Base-by-base conservation (phyloP, 2,888 invertebrate genomes). In the Alcis repandata region DNA sequence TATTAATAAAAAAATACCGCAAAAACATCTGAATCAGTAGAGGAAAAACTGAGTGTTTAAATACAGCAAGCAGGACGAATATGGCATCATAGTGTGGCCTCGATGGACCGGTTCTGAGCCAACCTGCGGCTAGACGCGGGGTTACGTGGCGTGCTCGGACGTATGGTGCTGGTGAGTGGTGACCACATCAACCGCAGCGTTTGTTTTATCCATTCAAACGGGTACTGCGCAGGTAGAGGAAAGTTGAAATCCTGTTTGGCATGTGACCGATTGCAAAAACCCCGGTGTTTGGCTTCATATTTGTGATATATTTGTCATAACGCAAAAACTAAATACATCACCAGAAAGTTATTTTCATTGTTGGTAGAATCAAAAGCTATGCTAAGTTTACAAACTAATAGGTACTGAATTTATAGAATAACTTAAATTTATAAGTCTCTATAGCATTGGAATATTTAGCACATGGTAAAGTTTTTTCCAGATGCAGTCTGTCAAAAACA, bases 21-120 rank as follows among this genome's bases (percentile, higher is more conserved):
- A 49, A 59, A 56, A 63, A 63, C 57, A 52, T 51, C 40, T 67
- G 67, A 63, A 59, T 57, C 60, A 63, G 59, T 20, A 40, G 36
- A 68, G 63, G 67, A 61, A 63, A 66, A 68, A 56, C 57, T n/a
- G 43, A 52, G n/a, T 38, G 33, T 45, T 46, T 63, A 58, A 48
- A 68, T 54, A 60, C 36, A 49, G 45, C 33, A 27, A 27, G 36
- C 19, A 38, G 45, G 13, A 45, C 48, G 36, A 46, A 9, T 54
- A 56, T 58, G 51, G 63, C 59, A 57, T 46, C 49, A 46, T 46
- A 32, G 33, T 45, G 57, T 52, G 65, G 36, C 57, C 56, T 41
- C 60, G 33, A 19, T 0, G 52, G 27, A 66, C 65, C 65, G 65
- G 65, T 66, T 66, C 45, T 46, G 46, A 22, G 46, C 22, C 22